phyloP scores from a whole-genome alignment of 2,113 vertebrate species.

The Nanorana parkeri region DNA sequence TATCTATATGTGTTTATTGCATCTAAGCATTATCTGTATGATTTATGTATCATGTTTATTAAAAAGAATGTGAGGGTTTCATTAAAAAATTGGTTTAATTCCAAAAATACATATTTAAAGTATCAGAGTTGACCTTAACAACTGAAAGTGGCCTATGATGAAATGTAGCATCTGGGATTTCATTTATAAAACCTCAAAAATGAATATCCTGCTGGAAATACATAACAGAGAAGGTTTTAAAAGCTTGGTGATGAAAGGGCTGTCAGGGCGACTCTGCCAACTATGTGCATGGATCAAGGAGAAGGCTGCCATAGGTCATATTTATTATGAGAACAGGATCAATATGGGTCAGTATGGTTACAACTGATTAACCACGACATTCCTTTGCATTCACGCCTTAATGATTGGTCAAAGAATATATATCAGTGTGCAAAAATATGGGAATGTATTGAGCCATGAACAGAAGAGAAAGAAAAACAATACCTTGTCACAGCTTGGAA shows the following conservation, averaged over 20 bases:
- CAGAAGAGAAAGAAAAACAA: background rate
- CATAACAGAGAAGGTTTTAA: constrained; percentile 3
- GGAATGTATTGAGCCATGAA: constrained; percentile 3
- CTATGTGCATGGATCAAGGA: constrained; percentile 22
- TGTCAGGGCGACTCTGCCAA: constrained; percentile 11
- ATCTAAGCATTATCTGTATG: background rate
- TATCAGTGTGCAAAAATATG: constrained; percentile 19
- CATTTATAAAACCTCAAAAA: constrained; percentile 29
- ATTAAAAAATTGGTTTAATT: background rate
- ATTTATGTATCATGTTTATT: background rate
- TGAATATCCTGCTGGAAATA: constrained; percentile 6
- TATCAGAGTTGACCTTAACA: constrained; percentile 4
- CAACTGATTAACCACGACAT: constrained; percentile 48
- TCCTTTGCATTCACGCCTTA: constrained; percentile 20
- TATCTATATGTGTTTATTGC: too few relatives aligned
- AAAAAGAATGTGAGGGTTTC: too few relatives aligned
- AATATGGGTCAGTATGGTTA: constrained; percentile 36
- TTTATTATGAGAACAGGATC: constrained; percentile 34
- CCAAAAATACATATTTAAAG: constrained; percentile 2
- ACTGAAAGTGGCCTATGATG: background rate
- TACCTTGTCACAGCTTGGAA: constrained; percentile 15
- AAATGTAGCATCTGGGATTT: constrained; percentile 20
- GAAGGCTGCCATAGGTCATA: constrained; percentile 12
- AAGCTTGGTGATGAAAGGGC: constrained; percentile 44
- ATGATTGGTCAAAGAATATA: constrained; percentile 25